phyloP scores from a whole-genome alignment of 2,113 vertebrate genomes.

The Platichthys flesus region DNA sequence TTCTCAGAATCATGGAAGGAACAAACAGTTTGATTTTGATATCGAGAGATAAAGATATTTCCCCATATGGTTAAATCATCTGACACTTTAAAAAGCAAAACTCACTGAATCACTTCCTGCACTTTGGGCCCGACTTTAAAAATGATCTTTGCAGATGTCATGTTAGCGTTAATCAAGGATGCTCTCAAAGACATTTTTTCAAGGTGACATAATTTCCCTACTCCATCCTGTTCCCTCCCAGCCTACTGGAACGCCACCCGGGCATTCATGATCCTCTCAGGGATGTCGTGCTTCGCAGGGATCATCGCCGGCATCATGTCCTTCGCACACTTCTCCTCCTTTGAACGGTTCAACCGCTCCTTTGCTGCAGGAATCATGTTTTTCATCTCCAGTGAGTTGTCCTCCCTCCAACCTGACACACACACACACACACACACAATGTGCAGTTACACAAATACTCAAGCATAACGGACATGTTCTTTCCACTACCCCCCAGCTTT shows the following conservation, averaged over 20 bases:
- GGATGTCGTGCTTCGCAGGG: slow-evolving; percentile 85
- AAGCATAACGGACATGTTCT: not conserved
- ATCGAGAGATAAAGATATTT: too few species aligned
- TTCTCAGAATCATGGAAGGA: too few species aligned
- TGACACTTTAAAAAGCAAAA: not conserved
- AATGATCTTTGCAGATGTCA: not conserved
- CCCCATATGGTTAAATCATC: too few species aligned
- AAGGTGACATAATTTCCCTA: not conserved
- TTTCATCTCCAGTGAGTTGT: slow-evolving; percentile 87
- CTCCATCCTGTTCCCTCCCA: slow-evolving; percentile 52
- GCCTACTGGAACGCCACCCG: slow-evolving; percentile 90
- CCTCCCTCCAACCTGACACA: not conserved
- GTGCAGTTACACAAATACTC: not conserved
- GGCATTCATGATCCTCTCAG: slow-evolving; percentile 91
- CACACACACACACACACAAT: too few species aligned
- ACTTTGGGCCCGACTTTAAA: not conserved
- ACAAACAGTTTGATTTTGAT: too few species aligned
- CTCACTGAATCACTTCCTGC: not conserved
- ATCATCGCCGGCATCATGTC: slow-evolving; percentile 87
- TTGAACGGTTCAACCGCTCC: slow-evolving; percentile 86
- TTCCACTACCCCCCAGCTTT: slow-evolving; percentile 73
- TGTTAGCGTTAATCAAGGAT: too few species aligned
- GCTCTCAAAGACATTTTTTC: too few species aligned
- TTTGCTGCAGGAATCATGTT: slow-evolving; percentile 89
- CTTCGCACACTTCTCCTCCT: slow-evolving; percentile 86